A percentile compares a stretch with the other conserved stretches of the same genome.
These are phyloP conservation scores for Drosophila austrosaltans DNA, from an alignment of 2,888 invertebrate species.

Conservation along the genomic window DNA sequence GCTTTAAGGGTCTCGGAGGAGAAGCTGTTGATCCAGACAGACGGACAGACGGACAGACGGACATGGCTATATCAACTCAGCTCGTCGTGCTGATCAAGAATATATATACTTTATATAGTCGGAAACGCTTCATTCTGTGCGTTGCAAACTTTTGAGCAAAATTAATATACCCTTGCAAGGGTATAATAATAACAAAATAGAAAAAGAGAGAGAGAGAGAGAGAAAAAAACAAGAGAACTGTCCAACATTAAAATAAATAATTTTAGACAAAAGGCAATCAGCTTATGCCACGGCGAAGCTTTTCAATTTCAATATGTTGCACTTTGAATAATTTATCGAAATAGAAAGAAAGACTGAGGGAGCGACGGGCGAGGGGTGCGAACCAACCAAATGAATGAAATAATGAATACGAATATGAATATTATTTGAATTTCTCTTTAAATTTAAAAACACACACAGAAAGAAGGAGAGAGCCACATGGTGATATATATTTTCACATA, in stretches of 20 bases:
- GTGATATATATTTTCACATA: neutral
- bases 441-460: constrained; percentile 9
- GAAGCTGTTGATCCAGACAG: too few species aligned
- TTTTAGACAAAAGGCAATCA: constrained; percentile 40
- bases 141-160: too few species aligned
- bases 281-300: constrained; percentile 35
- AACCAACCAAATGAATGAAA: neutral
- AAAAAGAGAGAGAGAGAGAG: neutral
- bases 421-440: constrained; percentile 20
- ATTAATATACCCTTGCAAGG: too few species aligned
- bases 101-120: too few species aligned
- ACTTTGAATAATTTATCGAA: constrained; percentile 30
- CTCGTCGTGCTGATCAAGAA: too few species aligned
- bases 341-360: neutral
- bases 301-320: constrained; percentile 42
- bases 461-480: neutral
- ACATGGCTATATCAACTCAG: too few species aligned
- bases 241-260: constrained; percentile 35
- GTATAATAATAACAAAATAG: neutral
- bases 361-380: neutral
- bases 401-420: constrained; percentile 10
- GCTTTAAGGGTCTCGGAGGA: too few species aligned
- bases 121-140: too few species aligned
- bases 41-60: too few species aligned
- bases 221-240: constrained; percentile 23